phyloP scores from a whole-genome alignment of 2,888 invertebrate genomes.

The Eupithecia inturbata region DNA sequence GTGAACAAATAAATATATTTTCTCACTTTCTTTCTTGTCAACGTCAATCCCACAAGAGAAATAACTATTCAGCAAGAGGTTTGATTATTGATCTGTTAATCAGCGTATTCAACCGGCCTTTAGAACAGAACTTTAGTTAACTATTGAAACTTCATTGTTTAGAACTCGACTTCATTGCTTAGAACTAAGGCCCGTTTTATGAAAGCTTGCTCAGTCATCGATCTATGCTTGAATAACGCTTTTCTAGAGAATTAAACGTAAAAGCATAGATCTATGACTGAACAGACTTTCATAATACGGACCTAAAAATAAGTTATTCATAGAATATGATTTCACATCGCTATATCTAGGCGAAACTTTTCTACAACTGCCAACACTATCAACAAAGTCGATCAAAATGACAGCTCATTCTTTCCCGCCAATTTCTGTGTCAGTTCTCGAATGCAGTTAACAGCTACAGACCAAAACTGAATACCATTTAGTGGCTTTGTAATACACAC shows the following conservation, averaged over 20 bases:
- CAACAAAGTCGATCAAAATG: slow-evolving; percentile 6
- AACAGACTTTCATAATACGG: too few species aligned
- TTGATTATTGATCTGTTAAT: not conserved
- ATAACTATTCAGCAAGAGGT: not conserved
- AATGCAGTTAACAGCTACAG: slow-evolving; percentile 12
- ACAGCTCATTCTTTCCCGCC: slow-evolving; percentile 3
- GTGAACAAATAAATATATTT: too few species aligned
- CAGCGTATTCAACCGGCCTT: not conserved
- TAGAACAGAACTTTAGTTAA: too few species aligned
- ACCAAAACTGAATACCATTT: slow-evolving; percentile 14
- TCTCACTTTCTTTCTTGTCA: too few species aligned
- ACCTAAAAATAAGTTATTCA: not conserved
- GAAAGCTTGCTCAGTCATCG: too few species aligned
- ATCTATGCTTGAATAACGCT: too few species aligned
- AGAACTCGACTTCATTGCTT: too few species aligned
- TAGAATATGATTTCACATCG: not conserved
- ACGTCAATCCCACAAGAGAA: not conserved
- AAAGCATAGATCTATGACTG: too few species aligned
- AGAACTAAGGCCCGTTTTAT: too few species aligned
- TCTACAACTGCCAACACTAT: not conserved
- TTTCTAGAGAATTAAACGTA: too few species aligned
- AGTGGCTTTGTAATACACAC: not conserved
- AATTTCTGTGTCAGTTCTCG: slow-evolving; percentile 6
- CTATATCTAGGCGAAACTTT: not conserved
- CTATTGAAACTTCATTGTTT: too few species aligned